A percentile compares a stretch with the other conserved stretches of the same genome.
phyloP scores from a whole-genome alignment of 2,113 vertebrate species.

The Oriolus oriolus region DNA sequence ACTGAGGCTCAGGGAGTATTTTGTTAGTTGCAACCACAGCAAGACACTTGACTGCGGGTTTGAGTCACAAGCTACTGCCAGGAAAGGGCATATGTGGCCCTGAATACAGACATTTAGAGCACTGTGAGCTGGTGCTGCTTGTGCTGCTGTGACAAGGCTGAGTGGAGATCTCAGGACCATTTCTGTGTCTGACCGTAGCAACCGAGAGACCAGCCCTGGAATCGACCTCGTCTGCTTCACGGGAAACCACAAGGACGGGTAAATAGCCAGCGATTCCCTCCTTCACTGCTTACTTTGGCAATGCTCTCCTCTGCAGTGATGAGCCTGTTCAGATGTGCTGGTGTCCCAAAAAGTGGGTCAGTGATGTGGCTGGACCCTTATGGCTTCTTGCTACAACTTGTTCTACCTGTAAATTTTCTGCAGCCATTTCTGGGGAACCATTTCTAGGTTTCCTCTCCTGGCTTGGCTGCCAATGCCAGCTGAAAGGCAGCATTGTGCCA shows the following conservation, averaged over 20 bases:
- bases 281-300: background rate
- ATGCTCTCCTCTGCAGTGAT: background rate
- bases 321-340: background rate
- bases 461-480: background rate
- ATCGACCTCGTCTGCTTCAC: background rate
- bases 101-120: background rate
- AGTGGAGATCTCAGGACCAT: background rate
- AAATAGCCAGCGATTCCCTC: background rate
- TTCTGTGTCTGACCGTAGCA: background rate
- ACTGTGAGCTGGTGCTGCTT: background rate
- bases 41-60: accelerated
- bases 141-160: background rate
- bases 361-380: background rate
- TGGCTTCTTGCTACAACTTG: background rate
- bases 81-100: background rate
- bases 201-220: background rate
- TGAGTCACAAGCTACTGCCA: background rate
- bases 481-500: background rate
- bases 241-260: background rate
- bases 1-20: background rate
- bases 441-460: background rate
- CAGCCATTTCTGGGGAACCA: background rate
- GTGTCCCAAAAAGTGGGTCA: background rate
- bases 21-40: background rate
- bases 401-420: background rate